Evolutionary conservation across 1,140 invertebrate genomes (phyloP).

Genomic region (Heliothis virescens): DNA sequence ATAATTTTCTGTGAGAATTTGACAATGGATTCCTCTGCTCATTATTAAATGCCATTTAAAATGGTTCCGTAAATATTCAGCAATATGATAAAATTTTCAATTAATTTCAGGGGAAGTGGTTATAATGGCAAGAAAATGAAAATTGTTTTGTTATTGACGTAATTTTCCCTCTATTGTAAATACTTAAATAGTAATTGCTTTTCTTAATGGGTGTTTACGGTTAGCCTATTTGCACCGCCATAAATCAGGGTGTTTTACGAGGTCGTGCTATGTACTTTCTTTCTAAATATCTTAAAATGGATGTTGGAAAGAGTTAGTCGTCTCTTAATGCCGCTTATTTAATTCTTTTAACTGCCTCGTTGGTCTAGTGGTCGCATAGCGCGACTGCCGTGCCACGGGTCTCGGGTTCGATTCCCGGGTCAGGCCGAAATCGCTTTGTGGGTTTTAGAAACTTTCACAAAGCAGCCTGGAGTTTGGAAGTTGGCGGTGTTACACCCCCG

Average conservation of each 20-base stretch:
- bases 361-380: too few relatives aligned
- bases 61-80: slow-evolving; percentile 9
- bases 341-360: too few relatives aligned
- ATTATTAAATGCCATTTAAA: slow-evolving; percentile 33
- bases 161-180: slow-evolving; percentile 19
- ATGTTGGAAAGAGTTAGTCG: not conserved
- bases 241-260: slow-evolving; percentile 19
- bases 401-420: too few relatives aligned
- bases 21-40: slow-evolving; percentile 12
- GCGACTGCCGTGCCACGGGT: too few relatives aligned
- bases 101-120: slow-evolving; percentile 26
- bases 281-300: not conserved
- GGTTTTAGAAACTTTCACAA: too few relatives aligned
- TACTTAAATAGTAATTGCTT: slow-evolving; percentile 37
- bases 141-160: slow-evolving; percentile 24
- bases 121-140: slow-evolving; percentile 22
- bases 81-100: slow-evolving; percentile 13
- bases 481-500: too few relatives aligned
- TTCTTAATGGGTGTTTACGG: slow-evolving; percentile 33
- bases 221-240: slow-evolving; percentile 16
- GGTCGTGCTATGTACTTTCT: slow-evolving; percentile 7
- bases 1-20: slow-evolving; percentile 8
- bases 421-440: too few relatives aligned
- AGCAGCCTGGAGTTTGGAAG: too few relatives aligned
- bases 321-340: not conserved